Percentiles rank a stretch among this genome's conserved stretches.
These are phyloP conservation scores for Holothuria glaberrima DNA, from an alignment of 35 echinoderm and acorn worm species.

Conservation along the genomic window DNA sequence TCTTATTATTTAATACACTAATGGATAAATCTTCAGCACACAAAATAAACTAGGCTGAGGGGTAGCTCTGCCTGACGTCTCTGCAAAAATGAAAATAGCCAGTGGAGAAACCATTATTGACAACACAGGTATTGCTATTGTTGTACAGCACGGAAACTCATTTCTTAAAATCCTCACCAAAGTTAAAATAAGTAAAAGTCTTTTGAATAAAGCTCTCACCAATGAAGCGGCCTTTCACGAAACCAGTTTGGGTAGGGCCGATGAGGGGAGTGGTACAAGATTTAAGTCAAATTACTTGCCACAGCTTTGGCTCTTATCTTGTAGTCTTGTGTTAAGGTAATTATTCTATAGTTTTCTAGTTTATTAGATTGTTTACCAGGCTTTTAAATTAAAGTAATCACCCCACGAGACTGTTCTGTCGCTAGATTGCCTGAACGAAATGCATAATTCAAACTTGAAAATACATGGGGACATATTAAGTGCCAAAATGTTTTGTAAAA, in stretches of 20 bases:
- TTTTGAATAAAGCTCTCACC: conserved; percentile 8
- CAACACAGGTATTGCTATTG: not conserved
- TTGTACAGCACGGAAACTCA: no score
- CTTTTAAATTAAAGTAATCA: conserved; percentile 12
- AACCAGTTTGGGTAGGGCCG: not conserved
- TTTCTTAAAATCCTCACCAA: no score
- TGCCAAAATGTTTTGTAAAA: conserved; percentile 28
- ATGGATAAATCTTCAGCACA: no score
- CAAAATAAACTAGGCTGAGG: no score
- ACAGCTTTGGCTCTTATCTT: not conserved
- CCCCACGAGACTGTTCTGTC: not conserved
- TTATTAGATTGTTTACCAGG: not conserved
- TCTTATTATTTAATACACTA: no score
- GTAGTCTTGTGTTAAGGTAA: conserved; percentile 15
- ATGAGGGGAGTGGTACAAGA: not conserved
- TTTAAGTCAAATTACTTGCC: not conserved
- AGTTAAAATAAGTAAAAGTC: not conserved
- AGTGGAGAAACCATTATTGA: not conserved
- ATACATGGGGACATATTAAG: not conserved
- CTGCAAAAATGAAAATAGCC: not conserved
- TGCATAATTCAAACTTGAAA: conserved; percentile 19
- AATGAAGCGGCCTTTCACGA: conserved; percentile 6
- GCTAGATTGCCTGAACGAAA: not conserved
- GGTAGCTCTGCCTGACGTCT: no score
- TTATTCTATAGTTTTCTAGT: not conserved